Conservation (phyloP, 2,797 vertebrate genomes). For the Sebastes glaucus region DNA sequence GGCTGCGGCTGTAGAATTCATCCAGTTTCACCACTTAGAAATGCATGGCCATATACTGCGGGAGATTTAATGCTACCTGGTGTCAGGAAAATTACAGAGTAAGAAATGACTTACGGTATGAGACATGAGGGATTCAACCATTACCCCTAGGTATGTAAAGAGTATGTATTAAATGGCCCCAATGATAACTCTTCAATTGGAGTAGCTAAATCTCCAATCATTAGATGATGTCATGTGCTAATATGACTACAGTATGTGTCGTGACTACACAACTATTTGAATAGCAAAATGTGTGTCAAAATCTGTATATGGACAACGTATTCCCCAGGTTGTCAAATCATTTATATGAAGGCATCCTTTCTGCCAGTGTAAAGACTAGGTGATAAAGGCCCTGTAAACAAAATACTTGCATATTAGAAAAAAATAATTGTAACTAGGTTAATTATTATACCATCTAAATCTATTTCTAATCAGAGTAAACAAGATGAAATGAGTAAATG, state of each 20-base stretch:
- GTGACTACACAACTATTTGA: not conserved
- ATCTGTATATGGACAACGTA: not conserved
- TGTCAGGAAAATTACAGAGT: constrained; percentile 2
- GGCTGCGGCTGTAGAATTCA: not conserved
- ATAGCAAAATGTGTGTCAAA: not conserved
- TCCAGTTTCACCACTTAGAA: constrained; percentile 25
- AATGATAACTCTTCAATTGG: not conserved
- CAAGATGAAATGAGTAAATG: not conserved
- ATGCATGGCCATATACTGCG: not conserved
- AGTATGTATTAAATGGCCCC: not conserved
- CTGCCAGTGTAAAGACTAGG: not conserved
- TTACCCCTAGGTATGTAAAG: not conserved
- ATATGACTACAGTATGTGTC: not conserved
- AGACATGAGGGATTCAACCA: constrained; percentile 4
- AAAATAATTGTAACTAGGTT: not conserved
- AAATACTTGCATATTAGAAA: not conserved
- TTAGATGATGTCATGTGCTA: not conserved
- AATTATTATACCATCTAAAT: not conserved
- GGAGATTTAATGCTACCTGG: constrained; percentile 1
- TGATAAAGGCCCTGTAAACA: not conserved
- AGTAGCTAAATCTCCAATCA: not conserved
- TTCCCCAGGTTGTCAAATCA: not conserved
- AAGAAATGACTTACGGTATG: not conserved
- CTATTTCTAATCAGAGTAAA: not conserved
- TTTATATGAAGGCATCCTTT: not conserved